A percentile compares a stretch with the other conserved stretches of the same genome.
Evolutionary conservation across 2,113 vertebrate species (phyloP).

Genomic region (Corythoichthys intestinalis): DNA sequence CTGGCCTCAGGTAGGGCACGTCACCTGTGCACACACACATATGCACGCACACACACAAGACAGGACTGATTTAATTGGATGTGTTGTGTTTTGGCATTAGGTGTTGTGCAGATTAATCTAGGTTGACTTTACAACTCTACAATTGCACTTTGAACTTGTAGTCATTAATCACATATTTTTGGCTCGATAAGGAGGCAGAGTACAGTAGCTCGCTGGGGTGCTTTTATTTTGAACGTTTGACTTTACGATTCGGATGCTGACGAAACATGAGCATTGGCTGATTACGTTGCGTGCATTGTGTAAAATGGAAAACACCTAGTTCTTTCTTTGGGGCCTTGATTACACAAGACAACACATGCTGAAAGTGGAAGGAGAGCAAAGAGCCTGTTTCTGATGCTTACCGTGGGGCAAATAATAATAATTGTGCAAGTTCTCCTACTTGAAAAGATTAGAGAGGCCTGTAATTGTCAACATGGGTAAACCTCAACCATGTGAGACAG

Average conservation of each 20-base stretch:
- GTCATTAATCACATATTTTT: neutral
- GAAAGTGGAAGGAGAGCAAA: too few species aligned
- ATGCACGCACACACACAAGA: neutral
- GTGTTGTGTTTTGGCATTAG: neutral
- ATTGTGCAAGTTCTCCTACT: too few species aligned
- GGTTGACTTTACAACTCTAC: neutral
- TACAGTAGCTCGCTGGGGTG: neutral
- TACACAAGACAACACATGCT: neutral
- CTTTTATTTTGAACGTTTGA: neutral
- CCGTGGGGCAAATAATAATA: too few species aligned
- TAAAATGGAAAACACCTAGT: too few species aligned
- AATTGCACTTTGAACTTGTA: too few species aligned
- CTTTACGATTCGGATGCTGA: neutral
- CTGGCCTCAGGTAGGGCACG: conserved; percentile 62
- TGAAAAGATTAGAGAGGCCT: too few species aligned
- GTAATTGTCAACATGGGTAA: too few species aligned
- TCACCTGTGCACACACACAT: conserved; percentile 52
- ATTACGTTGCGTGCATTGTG: too few species aligned
- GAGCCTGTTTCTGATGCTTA: too few species aligned
- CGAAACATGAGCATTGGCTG: too few species aligned
- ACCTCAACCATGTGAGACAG: too few species aligned
- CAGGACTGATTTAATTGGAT: neutral
- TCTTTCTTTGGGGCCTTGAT: neutral
- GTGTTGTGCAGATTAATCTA: neutral
- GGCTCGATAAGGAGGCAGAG: neutral